Evolutionary conservation across 2,113 vertebrate species (phyloP).

Genomic region (Cheilinus undulatus): DNA sequence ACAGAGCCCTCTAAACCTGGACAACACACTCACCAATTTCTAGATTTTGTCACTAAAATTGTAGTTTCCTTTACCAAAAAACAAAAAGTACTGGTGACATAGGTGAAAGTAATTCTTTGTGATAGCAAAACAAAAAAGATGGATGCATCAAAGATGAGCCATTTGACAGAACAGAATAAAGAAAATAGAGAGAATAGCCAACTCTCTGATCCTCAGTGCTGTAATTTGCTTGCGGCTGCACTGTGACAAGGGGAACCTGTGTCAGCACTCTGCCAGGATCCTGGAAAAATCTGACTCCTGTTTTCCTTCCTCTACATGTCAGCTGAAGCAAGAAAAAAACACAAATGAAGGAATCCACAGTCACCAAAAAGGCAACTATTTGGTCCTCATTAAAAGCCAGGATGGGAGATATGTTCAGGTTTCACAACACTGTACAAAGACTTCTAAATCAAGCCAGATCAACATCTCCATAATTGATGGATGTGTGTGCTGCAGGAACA

Average conservation of each 20-base stretch:
- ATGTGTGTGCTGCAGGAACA: constrained; percentile 17
- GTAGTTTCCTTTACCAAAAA: neutral
- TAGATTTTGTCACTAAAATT: neutral
- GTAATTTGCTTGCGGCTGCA: constrained; percentile 51
- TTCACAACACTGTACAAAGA: neutral
- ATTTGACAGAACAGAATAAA: constrained; percentile 7
- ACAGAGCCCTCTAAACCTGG: neutral
- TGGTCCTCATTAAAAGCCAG: neutral
- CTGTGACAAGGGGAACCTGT: constrained; percentile 70
- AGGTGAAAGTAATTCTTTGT: neutral
- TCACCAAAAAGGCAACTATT: constrained; percentile 1
- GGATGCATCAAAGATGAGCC: constrained; percentile 5
- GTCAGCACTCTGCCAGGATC: constrained; percentile 80
- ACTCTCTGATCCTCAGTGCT: constrained; percentile 27
- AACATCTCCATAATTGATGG: neutral
- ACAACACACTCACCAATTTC: neutral
- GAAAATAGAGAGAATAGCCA: constrained; percentile 24
- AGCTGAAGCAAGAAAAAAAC: constrained; percentile 41
- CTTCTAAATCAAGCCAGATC: neutral
- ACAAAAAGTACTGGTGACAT: neutral
- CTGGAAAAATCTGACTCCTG: constrained; percentile 75
- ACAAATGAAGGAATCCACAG: constrained; percentile 21
- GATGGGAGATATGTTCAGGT: neutral
- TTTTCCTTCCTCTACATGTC: constrained; percentile 77
- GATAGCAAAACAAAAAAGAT: neutral